Evolutionary conservation across 1,140 invertebrate species (phyloP), one percentile per base, ranked within the genome.

Genomic region (Bombus haemorrhoidalis): DNA sequence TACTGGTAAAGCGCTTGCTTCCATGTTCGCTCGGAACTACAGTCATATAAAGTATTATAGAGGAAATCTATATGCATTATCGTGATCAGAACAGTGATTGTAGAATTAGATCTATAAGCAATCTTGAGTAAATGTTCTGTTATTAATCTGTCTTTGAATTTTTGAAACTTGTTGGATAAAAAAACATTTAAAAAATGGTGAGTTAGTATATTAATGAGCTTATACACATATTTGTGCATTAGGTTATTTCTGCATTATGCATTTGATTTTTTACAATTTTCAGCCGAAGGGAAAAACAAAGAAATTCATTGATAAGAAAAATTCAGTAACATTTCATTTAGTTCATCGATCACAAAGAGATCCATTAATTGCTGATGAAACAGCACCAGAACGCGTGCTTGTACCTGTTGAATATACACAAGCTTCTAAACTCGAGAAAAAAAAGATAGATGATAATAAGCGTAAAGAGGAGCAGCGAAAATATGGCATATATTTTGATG

Each of bases 401-500:
- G 95, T 98, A 12, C 97, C 97, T 53, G 95, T 96, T 10, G 95
- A 94, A 73, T 94, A 91, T 12, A 2, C 75, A 59, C 91, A 94
- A 74, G 13, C 83, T 41, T 15, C 75, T 47, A 92, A 91, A 62
- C 18, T 57, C 10, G 75, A 92, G n/a, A 91, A 89, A 53, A 90
- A 91, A 79, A 34, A 71, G 12, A 75, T 93, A 22, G 95, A 96
- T 84, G 86, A 89, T 13, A 92, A 95, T n/a, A 96, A 97, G 80
- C 94, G 96, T 1, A 97, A 96, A 91, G 97, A 98, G 91, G 98
- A 99, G 91, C 97, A 98, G 91, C 94, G 96, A 43, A 98, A 99
- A 94, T 99, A 97, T 96, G 99, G 98, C n/a, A 97, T 99, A 78
- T 99, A 97, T 93, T 99, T 97, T 95, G 98, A 99, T 93, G 98